Percentiles rank a stretch among this genome's conserved stretches.
Evolutionary conservation across 2,888 invertebrate genomes (phyloP).

Genomic region (Drosophila algonquin): DNA sequence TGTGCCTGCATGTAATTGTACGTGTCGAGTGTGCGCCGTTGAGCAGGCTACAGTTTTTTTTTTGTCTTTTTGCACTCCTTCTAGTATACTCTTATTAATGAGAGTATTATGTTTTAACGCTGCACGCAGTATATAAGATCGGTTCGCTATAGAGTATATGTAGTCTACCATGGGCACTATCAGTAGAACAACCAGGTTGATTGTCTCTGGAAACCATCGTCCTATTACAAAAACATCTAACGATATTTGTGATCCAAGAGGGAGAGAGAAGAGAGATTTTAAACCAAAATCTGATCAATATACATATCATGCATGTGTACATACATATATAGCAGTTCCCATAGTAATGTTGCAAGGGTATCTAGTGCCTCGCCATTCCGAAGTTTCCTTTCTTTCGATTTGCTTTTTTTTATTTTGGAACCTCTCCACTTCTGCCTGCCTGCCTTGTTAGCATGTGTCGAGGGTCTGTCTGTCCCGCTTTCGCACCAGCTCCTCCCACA

Average conservation of each 20-base stretch:
- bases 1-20: slow-evolving; percentile 62
- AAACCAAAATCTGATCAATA: too few species aligned
- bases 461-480: slow-evolving; percentile 11
- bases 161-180: background rate
- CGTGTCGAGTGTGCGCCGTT: slow-evolving; percentile 73
- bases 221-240: too few species aligned
- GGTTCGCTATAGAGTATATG: background rate
- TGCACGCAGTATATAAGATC: too few species aligned
- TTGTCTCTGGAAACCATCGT: too few species aligned
- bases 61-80: slow-evolving; percentile 47
- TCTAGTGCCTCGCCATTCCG: background rate
- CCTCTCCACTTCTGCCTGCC: background rate
- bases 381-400: background rate
- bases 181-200: background rate
- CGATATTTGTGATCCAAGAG: too few species aligned
- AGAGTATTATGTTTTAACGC: background rate
- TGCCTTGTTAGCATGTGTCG: slow-evolving; percentile 62
- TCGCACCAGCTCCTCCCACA: background rate
- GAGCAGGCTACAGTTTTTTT: slow-evolving; percentile 63
- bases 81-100: slow-evolving; percentile 21
- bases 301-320: too few species aligned
- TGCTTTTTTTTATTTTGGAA: slow-evolving; percentile 6
- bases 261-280: background rate
- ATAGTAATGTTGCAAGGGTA: background rate
- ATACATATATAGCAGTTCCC: too few species aligned